A percentile compares a stretch with the other conserved stretches of the same genome.
These are phyloP conservation scores for Catocala sponsa DNA, from an alignment of 2,888 invertebrate species.

Conservation along the genomic window DNA sequence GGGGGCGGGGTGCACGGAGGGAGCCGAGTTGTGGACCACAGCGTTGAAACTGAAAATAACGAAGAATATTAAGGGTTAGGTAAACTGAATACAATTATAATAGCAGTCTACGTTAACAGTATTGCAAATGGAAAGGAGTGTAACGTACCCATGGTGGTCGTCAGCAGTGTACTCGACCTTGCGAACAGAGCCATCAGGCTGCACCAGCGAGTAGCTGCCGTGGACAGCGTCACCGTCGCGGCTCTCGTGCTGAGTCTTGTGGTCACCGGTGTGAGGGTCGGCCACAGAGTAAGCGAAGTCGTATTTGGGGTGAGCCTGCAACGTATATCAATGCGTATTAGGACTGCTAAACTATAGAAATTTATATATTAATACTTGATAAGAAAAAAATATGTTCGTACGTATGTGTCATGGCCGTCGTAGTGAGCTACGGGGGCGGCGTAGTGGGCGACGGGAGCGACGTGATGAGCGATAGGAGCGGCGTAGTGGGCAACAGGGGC, in stretches of 20 bases:
- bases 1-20: conserved; percentile 57
- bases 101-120: no score
- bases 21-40: conserved; percentile 65
- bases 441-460: conserved; percentile 40
- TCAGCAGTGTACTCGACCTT: conserved; percentile 83
- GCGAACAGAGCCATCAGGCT: conserved; percentile 84
- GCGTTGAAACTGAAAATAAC: conserved; percentile 60
- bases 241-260: conserved; percentile 82
- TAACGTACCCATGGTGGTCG: conserved; percentile 76
- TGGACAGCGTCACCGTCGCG: conserved; percentile 83
- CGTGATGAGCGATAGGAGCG: conserved; percentile 32
- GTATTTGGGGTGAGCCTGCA: conserved; percentile 72
- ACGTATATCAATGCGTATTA: background rate
- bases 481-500: conserved; percentile 47
- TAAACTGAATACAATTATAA: no score
- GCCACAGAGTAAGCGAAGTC: conserved; percentile 83
- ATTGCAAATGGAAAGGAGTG: background rate
- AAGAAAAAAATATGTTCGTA: conserved; percentile 10
- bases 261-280: conserved; percentile 87
- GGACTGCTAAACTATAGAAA: background rate
- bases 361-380: background rate
- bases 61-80: background rate
- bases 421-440: conserved; percentile 44
- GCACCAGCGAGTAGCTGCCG: conserved; percentile 87
- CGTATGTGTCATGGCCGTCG: conserved; percentile 37